Evolutionary conservation across 2,113 vertebrate species (phyloP).

Genomic region (Salvelinus alpinus): DNA sequence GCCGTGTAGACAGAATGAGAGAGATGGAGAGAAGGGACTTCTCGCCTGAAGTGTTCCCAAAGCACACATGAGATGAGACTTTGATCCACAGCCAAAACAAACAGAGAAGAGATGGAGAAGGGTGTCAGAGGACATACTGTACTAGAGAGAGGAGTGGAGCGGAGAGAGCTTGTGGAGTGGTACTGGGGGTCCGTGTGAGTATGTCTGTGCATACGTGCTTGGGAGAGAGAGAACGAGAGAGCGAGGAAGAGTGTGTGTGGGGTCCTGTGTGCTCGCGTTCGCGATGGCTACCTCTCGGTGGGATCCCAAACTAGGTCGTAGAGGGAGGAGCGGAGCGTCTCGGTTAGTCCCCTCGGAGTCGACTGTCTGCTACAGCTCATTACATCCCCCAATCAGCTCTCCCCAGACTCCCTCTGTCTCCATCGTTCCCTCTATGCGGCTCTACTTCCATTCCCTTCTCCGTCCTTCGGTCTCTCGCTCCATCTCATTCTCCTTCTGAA

Average conservation of each 20-base stretch:
- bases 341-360: constrained; percentile 24
- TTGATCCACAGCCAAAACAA: neutral
- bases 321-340: constrained; percentile 15
- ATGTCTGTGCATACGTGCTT: too few relatives aligned
- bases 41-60: neutral
- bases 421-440: too few relatives aligned
- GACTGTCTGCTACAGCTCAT: constrained; percentile 16
- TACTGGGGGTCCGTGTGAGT: neutral
- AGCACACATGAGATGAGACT: neutral
- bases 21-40: constrained; percentile 7
- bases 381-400: constrained; percentile 45
- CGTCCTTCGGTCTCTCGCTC: too few relatives aligned
- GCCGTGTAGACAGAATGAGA: neutral
- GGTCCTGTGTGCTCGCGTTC: too few relatives aligned
- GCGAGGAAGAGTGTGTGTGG: neutral
- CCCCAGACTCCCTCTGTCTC: neutral
- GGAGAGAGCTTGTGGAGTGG: neutral
- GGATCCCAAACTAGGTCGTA: constrained; percentile 4
- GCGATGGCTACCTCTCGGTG: too few relatives aligned
- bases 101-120: neutral
- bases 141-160: neutral
- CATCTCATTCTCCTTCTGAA: neutral
- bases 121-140: neutral
- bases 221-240: neutral
- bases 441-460: too few relatives aligned